Percentiles rank a stretch among this genome's conserved stretches.
phyloP scores from a whole-genome alignment of 2,113 vertebrate species.

The Rynchops niger region DNA sequence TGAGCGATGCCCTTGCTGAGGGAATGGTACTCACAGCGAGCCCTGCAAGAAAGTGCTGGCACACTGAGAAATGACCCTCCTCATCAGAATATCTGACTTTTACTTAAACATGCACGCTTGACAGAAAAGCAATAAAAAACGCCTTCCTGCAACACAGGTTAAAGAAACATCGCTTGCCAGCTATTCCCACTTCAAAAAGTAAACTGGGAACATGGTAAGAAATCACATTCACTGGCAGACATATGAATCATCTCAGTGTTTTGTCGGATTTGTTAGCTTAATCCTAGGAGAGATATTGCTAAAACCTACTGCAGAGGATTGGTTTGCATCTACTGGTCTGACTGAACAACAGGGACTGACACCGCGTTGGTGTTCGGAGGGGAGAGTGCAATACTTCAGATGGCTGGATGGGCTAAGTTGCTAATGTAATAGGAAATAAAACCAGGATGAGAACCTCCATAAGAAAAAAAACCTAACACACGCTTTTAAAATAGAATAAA shows the following conservation, averaged over 20 bases:
- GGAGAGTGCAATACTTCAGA: neutral
- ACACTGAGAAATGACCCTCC: neutral
- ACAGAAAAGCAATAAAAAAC: neutral
- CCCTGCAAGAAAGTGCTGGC: neutral
- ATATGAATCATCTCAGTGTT: neutral
- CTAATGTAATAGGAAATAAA: neutral
- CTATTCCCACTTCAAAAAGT: neutral
- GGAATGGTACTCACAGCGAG: neutral
- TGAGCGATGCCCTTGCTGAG: neutral
- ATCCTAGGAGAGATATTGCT: neutral
- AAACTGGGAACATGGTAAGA: neutral
- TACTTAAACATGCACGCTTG: neutral
- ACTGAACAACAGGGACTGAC: neutral
- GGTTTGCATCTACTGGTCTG: neutral
- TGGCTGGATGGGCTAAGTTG: neutral
- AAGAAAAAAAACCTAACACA: neutral
- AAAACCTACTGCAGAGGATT: neutral
- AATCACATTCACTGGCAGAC: neutral
- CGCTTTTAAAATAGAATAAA: neutral
- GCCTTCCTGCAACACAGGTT: neutral
- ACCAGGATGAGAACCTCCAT: neutral
- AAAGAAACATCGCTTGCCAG: neutral
- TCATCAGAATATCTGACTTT: neutral
- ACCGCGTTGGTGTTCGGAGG: fast-evolving
- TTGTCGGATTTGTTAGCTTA: neutral